Evolutionary conservation across 1,140 invertebrate genomes (phyloP), one percentile per base, ranked within the genome.

Genomic region (Ceratina japonica): DNA sequence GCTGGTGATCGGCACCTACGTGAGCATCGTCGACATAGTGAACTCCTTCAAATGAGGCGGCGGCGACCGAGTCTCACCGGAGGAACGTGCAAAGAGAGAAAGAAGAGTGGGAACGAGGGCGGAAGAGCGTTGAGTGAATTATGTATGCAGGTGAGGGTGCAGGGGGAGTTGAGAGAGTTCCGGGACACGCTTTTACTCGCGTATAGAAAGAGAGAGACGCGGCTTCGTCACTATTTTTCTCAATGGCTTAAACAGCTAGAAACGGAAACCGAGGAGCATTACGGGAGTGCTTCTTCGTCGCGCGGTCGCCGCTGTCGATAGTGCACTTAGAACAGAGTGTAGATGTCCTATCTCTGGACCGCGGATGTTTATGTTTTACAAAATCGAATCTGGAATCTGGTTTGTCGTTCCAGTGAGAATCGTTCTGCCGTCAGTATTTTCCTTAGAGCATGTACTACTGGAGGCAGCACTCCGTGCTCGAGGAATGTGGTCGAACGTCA

Each of bases 1-100:
- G 0, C 93, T 96, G 20, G 83, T 96, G 0, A 93, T 95, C 37
- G 96, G 96, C 49, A 96, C 95, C 0, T 96, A 95, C 86, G 94
- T 95, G 1, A 95, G 95, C 72, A 89, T 96, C 2, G 78, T 92
- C 12, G 94, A 94, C 75, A 96, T 96, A 76, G 86, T 95, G 31
- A 82, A 87, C 0, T 91, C 89, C 0, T 92, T 91, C 61, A 75
- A 81, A 31, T 80, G 49, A 84, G 54, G 37, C 37, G 3, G 18
- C 2, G 0, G 5, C 24, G 52, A 31, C 10, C 27, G 59, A 31
- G 3, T 37, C 13, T 44, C 5, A 16, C 0, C 37, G 51, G 18
- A 73, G 27, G 44, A 66, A 75, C 20, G 52, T 44, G 37, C 37
- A 79, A 24, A 44, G 70, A 51, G 27, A 27, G 62, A 22, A 44